Evolutionary conservation across 2,888 invertebrate species (phyloP).

Genomic region (Tenthredo amoena): DNA sequence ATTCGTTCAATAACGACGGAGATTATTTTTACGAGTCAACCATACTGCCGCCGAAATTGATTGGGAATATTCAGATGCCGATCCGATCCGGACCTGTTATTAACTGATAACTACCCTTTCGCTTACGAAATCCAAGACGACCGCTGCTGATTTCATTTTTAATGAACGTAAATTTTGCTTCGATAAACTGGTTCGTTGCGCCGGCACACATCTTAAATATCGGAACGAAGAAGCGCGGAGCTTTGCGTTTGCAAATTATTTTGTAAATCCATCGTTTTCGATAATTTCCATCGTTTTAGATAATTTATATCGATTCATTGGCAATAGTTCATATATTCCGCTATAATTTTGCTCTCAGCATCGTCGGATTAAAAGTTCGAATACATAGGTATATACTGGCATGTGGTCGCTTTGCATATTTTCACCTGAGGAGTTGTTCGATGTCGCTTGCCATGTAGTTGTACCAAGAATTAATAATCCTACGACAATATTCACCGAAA

Average conservation of each 20-base stretch:
- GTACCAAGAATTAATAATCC: conserved; percentile 36
- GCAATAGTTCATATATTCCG: not conserved
- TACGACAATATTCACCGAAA: conserved; percentile 25
- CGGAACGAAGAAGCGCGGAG: not conserved
- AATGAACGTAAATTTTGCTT: conserved; percentile 43
- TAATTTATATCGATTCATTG: not conserved
- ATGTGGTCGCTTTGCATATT: conserved; percentile 28
- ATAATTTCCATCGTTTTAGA: too few species aligned
- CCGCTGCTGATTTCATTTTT: conserved; percentile 48
- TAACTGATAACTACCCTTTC: conserved; percentile 65
- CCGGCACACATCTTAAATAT: not conserved
- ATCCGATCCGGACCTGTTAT: conserved; percentile 65
- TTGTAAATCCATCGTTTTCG: too few species aligned
- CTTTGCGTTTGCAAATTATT: not conserved
- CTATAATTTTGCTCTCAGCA: not conserved
- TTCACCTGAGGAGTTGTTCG: conserved; percentile 16
- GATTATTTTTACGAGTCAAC: conserved; percentile 51
- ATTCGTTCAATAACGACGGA: conserved; percentile 39
- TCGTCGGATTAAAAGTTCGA: not conserved
- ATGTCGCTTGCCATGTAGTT: conserved; percentile 20
- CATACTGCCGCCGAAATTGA: conserved; percentile 57
- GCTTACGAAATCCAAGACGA: conserved; percentile 47
- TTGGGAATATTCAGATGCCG: conserved; percentile 61
- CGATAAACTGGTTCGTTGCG: conserved; percentile 33
- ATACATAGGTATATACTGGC: not conserved